phyloP scores from a whole-genome alignment of 2,113 vertebrate species.

The Trachemys scripta region DNA sequence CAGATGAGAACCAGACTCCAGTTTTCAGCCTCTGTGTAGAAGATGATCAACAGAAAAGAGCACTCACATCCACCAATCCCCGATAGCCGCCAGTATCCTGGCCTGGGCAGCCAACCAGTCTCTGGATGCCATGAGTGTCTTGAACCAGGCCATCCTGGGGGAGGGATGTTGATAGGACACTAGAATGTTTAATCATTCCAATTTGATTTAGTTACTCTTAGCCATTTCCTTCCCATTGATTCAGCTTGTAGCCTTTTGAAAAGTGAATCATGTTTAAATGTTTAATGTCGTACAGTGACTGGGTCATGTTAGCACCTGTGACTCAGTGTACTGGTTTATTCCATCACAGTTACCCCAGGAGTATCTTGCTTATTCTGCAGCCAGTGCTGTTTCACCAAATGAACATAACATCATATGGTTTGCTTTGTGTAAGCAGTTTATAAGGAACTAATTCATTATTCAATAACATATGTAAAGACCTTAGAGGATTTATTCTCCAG shows the following conservation, averaged over 20 bases:
- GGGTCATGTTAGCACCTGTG: background rate
- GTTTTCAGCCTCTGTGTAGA: conserved; percentile 11
- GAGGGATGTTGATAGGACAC: background rate
- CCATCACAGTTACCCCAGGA: background rate
- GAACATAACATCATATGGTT: background rate
- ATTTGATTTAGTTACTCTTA: background rate
- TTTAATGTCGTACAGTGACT: background rate
- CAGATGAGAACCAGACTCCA: background rate
- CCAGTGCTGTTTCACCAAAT: background rate
- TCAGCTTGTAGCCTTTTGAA: background rate
- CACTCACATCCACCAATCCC: background rate
- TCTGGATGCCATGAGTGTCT: background rate
- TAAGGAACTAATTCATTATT: background rate
- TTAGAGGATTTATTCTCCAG: background rate
- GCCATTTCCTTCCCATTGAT: background rate
- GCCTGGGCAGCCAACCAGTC: too few relatives aligned
- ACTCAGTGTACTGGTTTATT: background rate
- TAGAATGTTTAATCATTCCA: background rate
- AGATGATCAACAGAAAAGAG: background rate
- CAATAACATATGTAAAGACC: background rate
- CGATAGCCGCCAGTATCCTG: background rate
- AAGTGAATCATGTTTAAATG: background rate
- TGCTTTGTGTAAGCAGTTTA: background rate
- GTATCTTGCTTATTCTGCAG: background rate
- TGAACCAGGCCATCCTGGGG: background rate